These are phyloP conservation scores for Salminus brasiliensis DNA, from an alignment of 2,113 vertebrate genomes.

Conservation along the genomic window DNA sequence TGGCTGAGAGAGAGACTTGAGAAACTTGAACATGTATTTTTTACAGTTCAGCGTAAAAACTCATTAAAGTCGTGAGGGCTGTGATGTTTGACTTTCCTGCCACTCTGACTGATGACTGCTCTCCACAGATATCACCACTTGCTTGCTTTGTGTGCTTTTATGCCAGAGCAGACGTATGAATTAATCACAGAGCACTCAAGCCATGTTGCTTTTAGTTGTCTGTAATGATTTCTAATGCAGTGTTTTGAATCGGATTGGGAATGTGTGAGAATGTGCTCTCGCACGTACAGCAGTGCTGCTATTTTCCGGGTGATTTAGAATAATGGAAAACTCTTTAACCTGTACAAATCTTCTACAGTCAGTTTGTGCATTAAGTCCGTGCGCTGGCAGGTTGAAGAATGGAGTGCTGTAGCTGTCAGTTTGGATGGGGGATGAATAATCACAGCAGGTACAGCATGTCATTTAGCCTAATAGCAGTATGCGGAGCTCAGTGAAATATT, in stretches of 20 bases:
- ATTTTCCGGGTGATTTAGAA: not conserved
- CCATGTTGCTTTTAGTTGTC: not conserved
- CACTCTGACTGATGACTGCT: slow-evolving; percentile 17
- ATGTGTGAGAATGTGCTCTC: not conserved
- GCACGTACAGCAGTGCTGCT: not conserved
- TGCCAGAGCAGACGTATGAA: not conserved
- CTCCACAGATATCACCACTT: not conserved
- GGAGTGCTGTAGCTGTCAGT: not conserved
- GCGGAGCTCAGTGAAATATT: not conserved
- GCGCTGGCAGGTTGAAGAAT: not conserved
- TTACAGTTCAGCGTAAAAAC: too few relatives aligned
- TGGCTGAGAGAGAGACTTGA: not conserved
- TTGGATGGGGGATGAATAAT: not conserved
- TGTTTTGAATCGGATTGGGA: not conserved
- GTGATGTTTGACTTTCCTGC: slow-evolving; percentile 16
- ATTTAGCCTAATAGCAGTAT: not conserved
- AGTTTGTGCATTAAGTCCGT: not conserved
- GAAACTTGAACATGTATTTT: not conserved
- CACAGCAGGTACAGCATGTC: not conserved
- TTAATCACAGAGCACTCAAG: slow-evolving; percentile 4
- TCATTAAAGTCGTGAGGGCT: not conserved
- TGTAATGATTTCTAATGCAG: not conserved
- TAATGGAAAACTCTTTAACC: not conserved
- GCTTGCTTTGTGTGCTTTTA: not conserved
- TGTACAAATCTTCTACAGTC: not conserved